Percentiles rank a stretch among this genome's conserved stretches.
Conservation (phyloP, 2,797 vertebrate genomes). For the Danio kyathit region DNA sequence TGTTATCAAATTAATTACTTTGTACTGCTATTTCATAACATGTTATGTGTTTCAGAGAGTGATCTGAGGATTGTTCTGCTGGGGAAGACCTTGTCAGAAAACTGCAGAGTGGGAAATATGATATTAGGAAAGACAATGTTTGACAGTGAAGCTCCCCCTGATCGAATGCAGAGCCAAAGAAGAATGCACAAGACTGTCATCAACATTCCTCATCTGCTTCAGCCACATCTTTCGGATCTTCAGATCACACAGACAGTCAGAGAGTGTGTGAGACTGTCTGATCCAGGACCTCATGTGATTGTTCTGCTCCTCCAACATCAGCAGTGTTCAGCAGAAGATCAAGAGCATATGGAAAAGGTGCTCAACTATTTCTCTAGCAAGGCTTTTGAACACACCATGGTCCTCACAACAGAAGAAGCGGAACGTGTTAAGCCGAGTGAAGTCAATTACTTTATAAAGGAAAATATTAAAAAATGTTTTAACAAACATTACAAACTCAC, state of each 20-base stretch:
- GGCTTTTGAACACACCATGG: constrained; percentile 10
- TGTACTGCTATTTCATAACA: neutral
- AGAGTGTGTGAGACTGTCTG: too few relatives aligned
- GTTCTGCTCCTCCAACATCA: constrained; percentile 5
- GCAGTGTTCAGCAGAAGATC: too few relatives aligned
- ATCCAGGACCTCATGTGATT: constrained; percentile 11
- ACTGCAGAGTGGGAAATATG: neutral
- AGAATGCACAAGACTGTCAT: constrained; percentile 3
- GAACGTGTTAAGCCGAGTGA: neutral
- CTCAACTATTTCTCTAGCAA: neutral
- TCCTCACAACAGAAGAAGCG: constrained; percentile 1
- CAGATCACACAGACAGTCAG: neutral
- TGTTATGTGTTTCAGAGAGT: neutral
- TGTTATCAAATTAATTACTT: too few relatives aligned
- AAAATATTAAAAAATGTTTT: neutral
- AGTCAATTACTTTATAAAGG: neutral
- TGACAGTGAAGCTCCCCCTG: neutral
- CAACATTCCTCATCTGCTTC: neutral
- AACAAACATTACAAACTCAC: neutral
- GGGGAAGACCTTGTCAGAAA: neutral
- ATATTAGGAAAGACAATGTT: constrained; percentile 3
- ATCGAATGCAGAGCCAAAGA: constrained; percentile 10
- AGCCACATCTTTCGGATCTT: constrained; percentile 7
- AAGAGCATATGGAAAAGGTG: neutral
- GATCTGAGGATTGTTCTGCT: constrained; percentile 23